Percentiles rank a stretch among this genome's conserved stretches.
Evolutionary conservation across 2,797 vertebrate genomes (phyloP).

Genomic region (Parambassis ranga): DNA sequence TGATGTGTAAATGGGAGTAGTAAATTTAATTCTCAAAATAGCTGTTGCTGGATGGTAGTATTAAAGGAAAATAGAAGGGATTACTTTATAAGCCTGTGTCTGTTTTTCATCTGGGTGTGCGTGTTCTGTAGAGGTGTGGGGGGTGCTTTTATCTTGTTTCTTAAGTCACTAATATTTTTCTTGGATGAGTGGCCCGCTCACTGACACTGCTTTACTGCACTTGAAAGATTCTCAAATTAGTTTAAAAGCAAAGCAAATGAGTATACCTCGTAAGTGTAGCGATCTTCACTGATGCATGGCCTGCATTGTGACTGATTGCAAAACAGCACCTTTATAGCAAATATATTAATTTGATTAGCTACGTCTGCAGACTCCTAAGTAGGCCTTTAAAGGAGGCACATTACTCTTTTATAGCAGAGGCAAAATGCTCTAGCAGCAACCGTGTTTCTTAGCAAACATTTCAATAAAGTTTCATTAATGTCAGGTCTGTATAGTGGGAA

Average conservation of each 20-base stretch:
- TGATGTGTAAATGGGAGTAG: conserved; percentile 22
- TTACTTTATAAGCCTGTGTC: not conserved
- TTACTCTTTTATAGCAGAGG: conserved; percentile 34
- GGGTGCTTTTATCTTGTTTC: not conserved
- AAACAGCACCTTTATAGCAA: conserved; percentile 37
- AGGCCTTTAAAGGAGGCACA: conserved; percentile 45
- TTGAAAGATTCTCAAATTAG: conserved; percentile 40
- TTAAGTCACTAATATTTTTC: not conserved
- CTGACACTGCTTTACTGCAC: not conserved
- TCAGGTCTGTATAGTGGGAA: conserved; percentile 43
- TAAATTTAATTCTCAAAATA: not conserved
- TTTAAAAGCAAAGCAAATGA: conserved; percentile 55
- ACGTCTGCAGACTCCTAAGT: conserved; percentile 46
- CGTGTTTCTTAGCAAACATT: conserved; percentile 44
- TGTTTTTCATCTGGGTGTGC: not conserved
- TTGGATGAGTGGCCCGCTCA: not conserved
- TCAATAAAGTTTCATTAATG: conserved; percentile 69
- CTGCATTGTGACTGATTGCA: conserved; percentile 37
- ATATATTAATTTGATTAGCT: conserved; percentile 63
- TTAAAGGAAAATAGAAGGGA: not conserved
- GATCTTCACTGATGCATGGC: conserved; percentile 8
- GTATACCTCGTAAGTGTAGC: conserved; percentile 40
- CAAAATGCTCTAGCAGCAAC: conserved; percentile 30
- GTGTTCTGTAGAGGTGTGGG: not conserved
- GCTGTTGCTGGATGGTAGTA: not conserved